Base-by-base conservation (phyloP, 2,888 invertebrate species). In the Oxycera nigricornis region DNA sequence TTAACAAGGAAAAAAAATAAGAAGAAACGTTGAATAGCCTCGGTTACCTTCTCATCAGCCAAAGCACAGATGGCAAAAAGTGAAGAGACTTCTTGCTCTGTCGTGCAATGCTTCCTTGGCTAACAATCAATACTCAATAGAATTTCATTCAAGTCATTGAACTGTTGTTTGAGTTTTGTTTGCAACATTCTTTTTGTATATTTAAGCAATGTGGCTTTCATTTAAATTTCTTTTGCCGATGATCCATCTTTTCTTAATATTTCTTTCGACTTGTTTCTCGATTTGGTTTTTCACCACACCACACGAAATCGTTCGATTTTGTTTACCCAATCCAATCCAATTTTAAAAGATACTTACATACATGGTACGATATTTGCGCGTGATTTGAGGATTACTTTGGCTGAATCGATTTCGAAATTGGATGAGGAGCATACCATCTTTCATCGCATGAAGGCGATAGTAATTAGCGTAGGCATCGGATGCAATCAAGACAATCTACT, bases 61-160 rank as follows among this genome's bases (percentile, higher is more conserved):
- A n/a, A n/a, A n/a, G n/a, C n/a, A n/a, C n/a, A n/a, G n/a, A n/a
- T 39, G 14, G 14, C 39, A 39, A 39, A 39, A 22, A 57, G 6
- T 14, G 24, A 2, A 20, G 22, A 57, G 24, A 22, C 30, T 22
- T 14, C 24, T 70, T 41, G 31, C n/a, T 39, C 31, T 24, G 55
- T 52, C 70, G 70, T 70, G 70, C 70, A 70, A 70, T 55, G 70
- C n/a, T n/a, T n/a, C n/a, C n/a, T n/a, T n/a, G n/a, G 31, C 70
- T 70, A 35, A 70, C 26, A 52, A 55, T 70, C 30, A 70, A 55
- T 52, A 26, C 31, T 20, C n/a, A 17, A 6, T 35, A 55, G 31
- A 35, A 65, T 39, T 61, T 70, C 46, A 50, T 26, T 55, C 55
- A 70, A 52, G 70, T 70, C 70, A 70, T 46, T 70, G 70, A 70